A percentile compares a stretch with the other conserved stretches of the same genome.
phyloP scores from a whole-genome alignment of 64 coral and sea anemone species.

The Porites lutea region DNA sequence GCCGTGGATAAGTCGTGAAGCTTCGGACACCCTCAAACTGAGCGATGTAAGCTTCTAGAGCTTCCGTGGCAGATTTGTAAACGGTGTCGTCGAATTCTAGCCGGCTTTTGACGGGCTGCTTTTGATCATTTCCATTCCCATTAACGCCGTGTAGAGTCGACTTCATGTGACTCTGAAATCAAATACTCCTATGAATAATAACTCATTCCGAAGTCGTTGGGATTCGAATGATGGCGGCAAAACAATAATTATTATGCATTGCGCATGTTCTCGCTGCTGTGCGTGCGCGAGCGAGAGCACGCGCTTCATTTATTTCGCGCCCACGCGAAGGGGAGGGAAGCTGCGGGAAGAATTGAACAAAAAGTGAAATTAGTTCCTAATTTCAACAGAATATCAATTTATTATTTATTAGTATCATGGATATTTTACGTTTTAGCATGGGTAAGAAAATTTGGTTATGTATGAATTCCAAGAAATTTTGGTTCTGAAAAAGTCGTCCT shows the following conservation, averaged over 20 bases:
- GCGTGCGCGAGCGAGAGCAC: no score
- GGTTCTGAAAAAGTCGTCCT: no score
- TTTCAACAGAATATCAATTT: no score
- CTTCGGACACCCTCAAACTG: constrained; percentile 66
- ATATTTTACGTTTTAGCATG: no score
- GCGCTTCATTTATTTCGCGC: no score
- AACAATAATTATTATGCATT: constrained; percentile 67
- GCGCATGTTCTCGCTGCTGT: constrained; percentile 65
- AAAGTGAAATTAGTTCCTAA: no score
- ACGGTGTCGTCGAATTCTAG: constrained; percentile 56
- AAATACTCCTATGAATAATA: constrained; percentile 71
- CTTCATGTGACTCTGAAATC: constrained; percentile 94
- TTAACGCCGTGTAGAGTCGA: constrained; percentile 54
- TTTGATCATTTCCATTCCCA: constrained; percentile 26
- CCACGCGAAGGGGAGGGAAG: no score
- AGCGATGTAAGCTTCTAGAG: constrained; percentile 87
- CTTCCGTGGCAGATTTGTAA: constrained; percentile 84
- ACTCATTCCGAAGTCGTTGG: constrained; percentile 62
- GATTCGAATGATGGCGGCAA: constrained; percentile 99
- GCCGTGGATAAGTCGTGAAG: constrained; percentile 48
- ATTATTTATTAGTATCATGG: no score
- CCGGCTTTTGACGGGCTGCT: constrained; percentile 33
- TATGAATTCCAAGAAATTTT: no score
- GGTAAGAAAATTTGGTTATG: no score
- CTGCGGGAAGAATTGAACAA: no score